A percentile compares a stretch with the other conserved stretches of the same genome.
These are phyloP conservation scores for Oreochromis spilurus DNA, from an alignment of 2,113 vertebrate genomes.

Conservation along the genomic window DNA sequence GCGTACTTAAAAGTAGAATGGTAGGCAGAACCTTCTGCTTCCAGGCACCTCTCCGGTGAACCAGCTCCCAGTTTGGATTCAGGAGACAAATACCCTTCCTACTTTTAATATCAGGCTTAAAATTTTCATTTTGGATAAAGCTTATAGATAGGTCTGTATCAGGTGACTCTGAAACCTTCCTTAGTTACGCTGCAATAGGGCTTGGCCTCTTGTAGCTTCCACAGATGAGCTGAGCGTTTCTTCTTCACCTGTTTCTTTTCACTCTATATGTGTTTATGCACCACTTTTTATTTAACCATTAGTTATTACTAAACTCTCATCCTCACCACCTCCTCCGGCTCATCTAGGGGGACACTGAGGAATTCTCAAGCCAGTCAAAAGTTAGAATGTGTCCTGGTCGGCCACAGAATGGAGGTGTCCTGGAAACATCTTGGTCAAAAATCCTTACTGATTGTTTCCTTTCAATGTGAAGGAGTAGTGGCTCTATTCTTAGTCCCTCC, in stretches of 20 bases:
- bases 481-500: not conserved
- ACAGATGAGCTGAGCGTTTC: not conserved
- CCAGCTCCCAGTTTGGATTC: not conserved
- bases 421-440: not conserved
- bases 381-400: not conserved
- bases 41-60: not conserved
- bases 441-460: not conserved
- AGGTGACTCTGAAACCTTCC: not conserved
- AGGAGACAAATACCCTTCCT: not conserved
- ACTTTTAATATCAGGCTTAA: not conserved
- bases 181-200: not conserved
- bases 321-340: too few species aligned
- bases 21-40: not conserved
- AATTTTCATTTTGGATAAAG: not conserved
- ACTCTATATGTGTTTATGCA: too few species aligned
- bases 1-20: not conserved
- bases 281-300: too few species aligned
- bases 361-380: not conserved
- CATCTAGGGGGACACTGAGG: too few species aligned
- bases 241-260: too few species aligned
- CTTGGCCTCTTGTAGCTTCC: not conserved
- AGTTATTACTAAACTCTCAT: too few species aligned
- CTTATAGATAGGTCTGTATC: not conserved
- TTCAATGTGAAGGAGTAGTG: not conserved
- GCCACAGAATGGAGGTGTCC: not conserved